Base-by-base conservation (phyloP, 2,797 vertebrate species). In the Anguilla megastoma region DNA sequence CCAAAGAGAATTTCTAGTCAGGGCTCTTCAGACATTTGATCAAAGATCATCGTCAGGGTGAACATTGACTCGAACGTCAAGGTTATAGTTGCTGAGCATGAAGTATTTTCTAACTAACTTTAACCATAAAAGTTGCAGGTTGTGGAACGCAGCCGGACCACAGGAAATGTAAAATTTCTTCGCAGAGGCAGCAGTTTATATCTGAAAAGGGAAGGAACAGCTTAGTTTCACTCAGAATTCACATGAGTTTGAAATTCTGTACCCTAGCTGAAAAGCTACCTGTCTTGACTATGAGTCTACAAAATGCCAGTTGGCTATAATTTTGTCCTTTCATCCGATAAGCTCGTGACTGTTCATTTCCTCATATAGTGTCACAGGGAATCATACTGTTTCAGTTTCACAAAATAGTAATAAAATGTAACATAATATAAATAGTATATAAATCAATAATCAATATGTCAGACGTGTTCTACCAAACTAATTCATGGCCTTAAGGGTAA, bases 11-110 rank as follows among this genome's bases (percentile, higher is more conserved):
- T 41, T 5, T 18, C 33, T 41, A 41, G 4, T 14, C 74, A 16
- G 36, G 74, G 74, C 33, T 41, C 14, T 21, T 79, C 74, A 79
- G 27, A 18, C 33, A 79, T 45, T 27, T 33, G 27, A 71, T 12
- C n/a, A 71, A 30, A 27, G 10, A 12, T 18, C 27, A 30, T 33
- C 27, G 8, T 76, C 63, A 63, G 88, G 90, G 94, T 86, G 93
- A 93, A 92, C 90, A 93, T 92, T 93, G 88, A 93, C 89, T 85
- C 85, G 87, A 45, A 87, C 66, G 63, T 41, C 21, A 89, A 1
- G 60, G 18, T 91, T 90, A 85, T 79, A 85, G 48, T 24, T 54
- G 82, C 50, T 52, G 50, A 84, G 10, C 24, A 84, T 27, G 30
- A 87, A 90, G 91, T 56, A 2, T 71, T 0, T 9, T 69, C 7